Base-by-base conservation (phyloP, 1,140 invertebrate genomes). In the Argopecten irradians region DNA sequence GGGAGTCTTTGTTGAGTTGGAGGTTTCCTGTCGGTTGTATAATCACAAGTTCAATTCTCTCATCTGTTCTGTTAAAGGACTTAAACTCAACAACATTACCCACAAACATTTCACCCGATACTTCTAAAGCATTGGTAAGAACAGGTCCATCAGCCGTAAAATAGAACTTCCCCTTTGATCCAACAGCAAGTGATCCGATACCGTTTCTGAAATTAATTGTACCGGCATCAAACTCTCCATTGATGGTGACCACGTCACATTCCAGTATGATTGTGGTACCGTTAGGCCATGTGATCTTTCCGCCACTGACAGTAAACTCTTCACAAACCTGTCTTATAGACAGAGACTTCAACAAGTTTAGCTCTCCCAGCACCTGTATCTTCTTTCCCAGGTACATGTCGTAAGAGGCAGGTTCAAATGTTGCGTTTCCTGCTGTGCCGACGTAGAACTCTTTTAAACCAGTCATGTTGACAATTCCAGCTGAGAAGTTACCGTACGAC, bases 161-260 rank as follows among this genome's bases (percentile, higher is more conserved):
- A 13, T 46, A 71, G 84, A 92, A 92, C 14, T 88, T 85, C 28
- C 92, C 92, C 36, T 35, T 33, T 14, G 88, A 41, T 32, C 92
- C 92, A 46, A 93, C 89, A 14, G 43, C 86, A 0, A 91, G 87
- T 34, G 84, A 82, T 33, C 83, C 85, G 55, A 86, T 86, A 32
- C 90, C 90, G 35, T 33, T 7, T 28, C 91, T 91, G 85, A 93
- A 93, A 19, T 88, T 89, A 2, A 92, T 46, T 14, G 84, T 86
- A 19, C 91, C 91, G 14, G 92, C 89, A 19, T 91, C 82, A 34
- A 92, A 93, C 14, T 46, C 55, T 35, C 92, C 91, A 86, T 93
- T 92, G 41, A 93, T 90, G 34, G 87, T 92, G 34, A 93, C 89
- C 55, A 85, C 88, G n/a, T 39, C 82, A 89, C 93, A 93, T 87